These are phyloP conservation scores for Bujurquina vittata DNA, from an alignment of 2,113 vertebrate species.

Conservation along the genomic window DNA sequence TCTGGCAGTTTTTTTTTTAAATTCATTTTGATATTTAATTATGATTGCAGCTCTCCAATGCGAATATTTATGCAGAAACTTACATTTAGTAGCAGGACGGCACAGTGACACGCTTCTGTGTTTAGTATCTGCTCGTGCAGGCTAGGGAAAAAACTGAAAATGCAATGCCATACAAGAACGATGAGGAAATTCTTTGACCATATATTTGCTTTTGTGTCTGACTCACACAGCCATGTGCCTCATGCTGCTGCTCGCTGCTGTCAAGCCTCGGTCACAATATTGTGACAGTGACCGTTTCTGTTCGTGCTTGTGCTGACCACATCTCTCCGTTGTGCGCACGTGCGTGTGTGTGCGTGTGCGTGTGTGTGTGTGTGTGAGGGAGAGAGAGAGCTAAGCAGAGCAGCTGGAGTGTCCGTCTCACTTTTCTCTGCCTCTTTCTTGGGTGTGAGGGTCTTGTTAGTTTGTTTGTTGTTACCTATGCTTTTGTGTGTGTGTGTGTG, in stretches of 20 bases:
- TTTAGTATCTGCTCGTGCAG: neutral
- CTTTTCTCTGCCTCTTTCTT: neutral
- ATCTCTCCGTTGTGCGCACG: neutral
- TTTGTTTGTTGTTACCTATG: conserved; percentile 6
- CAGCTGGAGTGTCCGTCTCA: conserved; percentile 16
- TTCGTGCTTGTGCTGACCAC: conserved; percentile 45
- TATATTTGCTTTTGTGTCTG: neutral
- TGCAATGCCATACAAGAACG: too few relatives aligned
- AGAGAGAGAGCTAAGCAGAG: neutral
- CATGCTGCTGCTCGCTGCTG: conserved; percentile 5
- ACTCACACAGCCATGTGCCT: neutral
- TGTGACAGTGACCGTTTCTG: conserved; percentile 56
- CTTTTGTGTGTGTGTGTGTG: neutral
- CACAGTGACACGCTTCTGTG: neutral
- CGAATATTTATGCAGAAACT: neutral
- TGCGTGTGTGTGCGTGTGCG: neutral
- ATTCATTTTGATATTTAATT: neutral
- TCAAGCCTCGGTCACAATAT: conserved; percentile 54
- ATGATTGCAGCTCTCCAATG: neutral
- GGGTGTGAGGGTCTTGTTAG: neutral
- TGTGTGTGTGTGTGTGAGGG: neutral
- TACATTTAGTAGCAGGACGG: too few relatives aligned
- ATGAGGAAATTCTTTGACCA: neutral
- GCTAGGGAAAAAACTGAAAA: neutral
- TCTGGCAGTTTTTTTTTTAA: neutral